Evolutionary conservation across 2,797 vertebrate species (phyloP), one percentile per base, ranked within the genome.

Genomic region (Crenuchus spilurus): DNA sequence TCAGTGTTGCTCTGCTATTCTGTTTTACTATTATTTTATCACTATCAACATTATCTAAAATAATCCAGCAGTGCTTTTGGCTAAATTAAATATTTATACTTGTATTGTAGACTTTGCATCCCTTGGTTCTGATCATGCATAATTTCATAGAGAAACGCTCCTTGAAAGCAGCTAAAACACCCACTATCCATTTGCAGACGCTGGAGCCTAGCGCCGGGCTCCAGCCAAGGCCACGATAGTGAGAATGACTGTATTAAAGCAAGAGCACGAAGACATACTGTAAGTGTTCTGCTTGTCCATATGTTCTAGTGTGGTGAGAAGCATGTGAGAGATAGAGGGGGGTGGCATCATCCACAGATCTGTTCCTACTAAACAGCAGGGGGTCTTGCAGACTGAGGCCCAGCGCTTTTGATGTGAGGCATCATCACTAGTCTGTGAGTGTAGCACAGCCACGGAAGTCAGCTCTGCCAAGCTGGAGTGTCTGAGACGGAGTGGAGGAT

Each of bases 221-320:
- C 16, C 35, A 26, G 63, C 55, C 37, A 51, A 46, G 65, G 74
- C 30, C 37, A 26, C 8, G 74, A 41, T 35, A 28, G 41, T 11
- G 31, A 31, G n/a, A 57, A 11, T 35, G 66, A 54, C 66, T 35
- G 28, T 22, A 16, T 31, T 14, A 28, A 61, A 16, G 57, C 57
- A 28, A 26, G 24, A 33, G 48, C 55, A 16, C 37, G 33, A 42
- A 26, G 48, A 46, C 48, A 37, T 31, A 33, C 67, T 65, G 39
- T 33, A 54, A 44, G 58, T 13, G 4, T 49, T 76, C 60, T 65
- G 49, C 74, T 54, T 30, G 35, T 70, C 52, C 74, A 65, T 70
- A 76, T 76, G 74, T 63, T 70, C 37, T 42, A 46, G 68, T 41
- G 66, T 58, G 30, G 46, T 20, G 74, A 0, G 46, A 64, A 48